These are phyloP conservation scores for Sprattus sprattus DNA, from an alignment of 2,113 vertebrate genomes.

Conservation along the genomic window DNA sequence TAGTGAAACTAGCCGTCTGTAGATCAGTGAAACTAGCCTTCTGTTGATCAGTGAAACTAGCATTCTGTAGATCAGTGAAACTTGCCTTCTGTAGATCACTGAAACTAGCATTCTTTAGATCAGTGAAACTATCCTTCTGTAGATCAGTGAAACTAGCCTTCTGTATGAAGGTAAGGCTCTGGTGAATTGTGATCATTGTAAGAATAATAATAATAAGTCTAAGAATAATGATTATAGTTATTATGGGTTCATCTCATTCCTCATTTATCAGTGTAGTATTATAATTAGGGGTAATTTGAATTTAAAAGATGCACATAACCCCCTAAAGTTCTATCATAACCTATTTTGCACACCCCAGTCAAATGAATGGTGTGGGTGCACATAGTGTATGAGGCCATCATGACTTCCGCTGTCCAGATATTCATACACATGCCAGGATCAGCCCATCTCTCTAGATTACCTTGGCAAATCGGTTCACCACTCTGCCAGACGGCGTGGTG, in stretches of 20 bases:
- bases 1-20: no score
- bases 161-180: not conserved
- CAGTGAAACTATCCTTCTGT: no score
- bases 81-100: no score
- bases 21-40: no score
- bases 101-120: no score
- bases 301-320: no score
- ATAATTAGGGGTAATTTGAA: not conserved
- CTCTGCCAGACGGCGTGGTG: constrained; percentile 87
- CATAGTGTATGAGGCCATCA: not conserved
- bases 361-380: not conserved
- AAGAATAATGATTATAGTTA: not conserved
- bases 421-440: no score
- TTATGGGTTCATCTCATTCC: not conserved
- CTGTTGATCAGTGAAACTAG: no score
- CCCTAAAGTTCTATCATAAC: no score
- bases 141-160: no score
- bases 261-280: not conserved
- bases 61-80: no score
- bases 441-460: constrained; percentile 54
- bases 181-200: not conserved
- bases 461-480: constrained; percentile 94
- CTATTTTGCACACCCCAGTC: not conserved
- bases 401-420: no score
- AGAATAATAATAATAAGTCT: not conserved